Percentiles rank a stretch among this genome's conserved stretches.
Evolutionary conservation across 2,113 vertebrate genomes (phyloP).

Genomic region (Neodontobutis hainanensis): DNA sequence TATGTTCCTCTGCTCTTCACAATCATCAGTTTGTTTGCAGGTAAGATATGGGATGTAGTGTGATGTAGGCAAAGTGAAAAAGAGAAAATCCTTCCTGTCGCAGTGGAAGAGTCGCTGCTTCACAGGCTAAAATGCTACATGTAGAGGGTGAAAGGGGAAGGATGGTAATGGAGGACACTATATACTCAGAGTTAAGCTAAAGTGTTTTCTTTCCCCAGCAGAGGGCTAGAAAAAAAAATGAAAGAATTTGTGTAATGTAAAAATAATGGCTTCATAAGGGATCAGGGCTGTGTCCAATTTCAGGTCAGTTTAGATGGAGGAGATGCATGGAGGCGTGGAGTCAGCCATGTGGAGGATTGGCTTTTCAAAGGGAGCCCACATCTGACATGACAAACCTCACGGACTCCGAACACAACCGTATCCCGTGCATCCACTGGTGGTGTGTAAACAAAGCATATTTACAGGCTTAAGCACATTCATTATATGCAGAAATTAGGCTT

Average conservation of each 20-base stretch:
- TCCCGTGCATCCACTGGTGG: slow-evolving; percentile 16
- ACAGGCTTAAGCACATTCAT: no score
- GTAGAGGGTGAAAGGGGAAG: slow-evolving; percentile 10
- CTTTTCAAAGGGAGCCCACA: slow-evolving; percentile 40
- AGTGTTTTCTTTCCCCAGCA: not conserved
- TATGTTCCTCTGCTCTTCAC: slow-evolving; percentile 40
- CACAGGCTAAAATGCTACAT: slow-evolving; percentile 15
- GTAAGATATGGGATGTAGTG: slow-evolving; percentile 51
- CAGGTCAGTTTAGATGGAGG: slow-evolving; percentile 24
- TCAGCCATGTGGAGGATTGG: slow-evolving; percentile 42
- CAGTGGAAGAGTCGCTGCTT: slow-evolving; percentile 39
- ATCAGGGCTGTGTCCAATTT: slow-evolving; percentile 28
- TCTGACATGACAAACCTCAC: slow-evolving; percentile 25
- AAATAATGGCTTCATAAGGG: slow-evolving; percentile 31
- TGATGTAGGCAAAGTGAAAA: no score
- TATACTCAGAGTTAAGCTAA: slow-evolving; percentile 18
- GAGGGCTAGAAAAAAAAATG: slow-evolving; percentile 16
- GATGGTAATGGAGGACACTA: slow-evolving; percentile 20
- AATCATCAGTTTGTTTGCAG: slow-evolving; percentile 39
- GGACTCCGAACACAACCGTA: slow-evolving; percentile 24
- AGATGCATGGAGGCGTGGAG: slow-evolving; percentile 21
- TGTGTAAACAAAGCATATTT: slow-evolving; percentile 32
- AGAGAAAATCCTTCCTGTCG: slow-evolving; percentile 47
- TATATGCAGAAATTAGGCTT: no score
- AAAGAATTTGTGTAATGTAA: slow-evolving; percentile 23